phyloP scores from a whole-genome alignment of 2,113 vertebrate species.

The Erythrocebus patas region DNA sequence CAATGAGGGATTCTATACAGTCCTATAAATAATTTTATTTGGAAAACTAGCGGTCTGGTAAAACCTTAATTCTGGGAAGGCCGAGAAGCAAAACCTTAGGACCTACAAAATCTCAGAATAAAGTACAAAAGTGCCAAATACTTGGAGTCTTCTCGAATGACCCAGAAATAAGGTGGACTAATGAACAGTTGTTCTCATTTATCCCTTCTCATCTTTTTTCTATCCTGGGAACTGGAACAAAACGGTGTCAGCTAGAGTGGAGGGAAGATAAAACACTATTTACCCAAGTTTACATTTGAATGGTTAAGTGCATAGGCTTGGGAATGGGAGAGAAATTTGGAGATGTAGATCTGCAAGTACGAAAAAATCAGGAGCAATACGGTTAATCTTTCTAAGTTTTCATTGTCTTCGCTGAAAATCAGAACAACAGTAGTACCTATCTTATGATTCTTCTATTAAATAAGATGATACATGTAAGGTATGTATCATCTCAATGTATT shows the following conservation, averaged over 20 bases:
- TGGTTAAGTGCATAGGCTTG: neutral
- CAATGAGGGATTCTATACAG: neutral
- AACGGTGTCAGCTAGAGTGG: neutral
- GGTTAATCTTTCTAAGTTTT: neutral
- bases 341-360: neutral
- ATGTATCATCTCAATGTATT: neutral
- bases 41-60: neutral
- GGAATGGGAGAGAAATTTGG: neutral
- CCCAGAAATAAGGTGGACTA: neutral
- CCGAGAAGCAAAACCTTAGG: neutral
- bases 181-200: neutral
- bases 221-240: neutral
- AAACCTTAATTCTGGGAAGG: neutral
- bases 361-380: neutral
- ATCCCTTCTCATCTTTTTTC: neutral
- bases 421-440: neutral
- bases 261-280: neutral
- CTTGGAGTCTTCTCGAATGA: neutral
- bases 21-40: neutral
- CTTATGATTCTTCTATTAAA: neutral
- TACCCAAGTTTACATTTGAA: neutral
- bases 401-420: neutral
- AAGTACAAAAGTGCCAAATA: neutral
- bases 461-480: neutral
- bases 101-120: neutral